Conservation (phyloP, 2,797 vertebrate species). For the Remorina albescens region DNA sequence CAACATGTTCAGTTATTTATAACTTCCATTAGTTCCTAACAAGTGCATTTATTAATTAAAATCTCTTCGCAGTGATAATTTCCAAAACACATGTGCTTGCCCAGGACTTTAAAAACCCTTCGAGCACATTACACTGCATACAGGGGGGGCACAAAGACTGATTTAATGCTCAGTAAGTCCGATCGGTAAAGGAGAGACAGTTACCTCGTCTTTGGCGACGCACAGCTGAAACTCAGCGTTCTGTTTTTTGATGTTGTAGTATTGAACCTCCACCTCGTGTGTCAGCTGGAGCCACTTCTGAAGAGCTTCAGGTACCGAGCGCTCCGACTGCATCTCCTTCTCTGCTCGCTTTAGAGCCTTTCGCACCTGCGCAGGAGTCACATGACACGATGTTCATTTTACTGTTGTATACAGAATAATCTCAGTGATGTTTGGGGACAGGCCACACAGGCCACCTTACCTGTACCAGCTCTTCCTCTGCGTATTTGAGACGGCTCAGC, state of each 20-base stretch:
- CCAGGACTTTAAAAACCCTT: neutral
- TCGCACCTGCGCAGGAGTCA: constrained; percentile 86
- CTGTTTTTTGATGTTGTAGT: constrained; percentile 99
- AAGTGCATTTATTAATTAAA: neutral
- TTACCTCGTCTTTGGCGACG: constrained; percentile 96
- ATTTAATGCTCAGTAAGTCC: neutral
- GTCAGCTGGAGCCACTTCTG: constrained; percentile 99
- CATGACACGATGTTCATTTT: neutral
- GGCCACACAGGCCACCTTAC: constrained; percentile 69
- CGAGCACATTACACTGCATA: no score
- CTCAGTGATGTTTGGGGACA: neutral
- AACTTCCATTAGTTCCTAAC: no score
- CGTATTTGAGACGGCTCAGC: constrained; percentile 95
- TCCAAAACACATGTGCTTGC: neutral
- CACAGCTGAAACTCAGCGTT: constrained; percentile 93
- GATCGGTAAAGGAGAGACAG: no score
- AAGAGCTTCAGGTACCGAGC: constrained; percentile 95
- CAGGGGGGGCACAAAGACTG: no score
- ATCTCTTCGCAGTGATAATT: no score
- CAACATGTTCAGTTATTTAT: no score
- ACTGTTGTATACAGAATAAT: neutral
- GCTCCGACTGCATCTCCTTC: constrained; percentile 94
- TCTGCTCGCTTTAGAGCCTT: constrained; percentile 98
- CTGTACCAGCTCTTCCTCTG: constrained; percentile 97
- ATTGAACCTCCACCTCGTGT: constrained; percentile 98